Percentiles rank a stretch among this genome's conserved stretches.
These are phyloP conservation scores for Vespertilio murinus DNA, from an alignment of 2,797 vertebrate genomes.

Conservation along the genomic window DNA sequence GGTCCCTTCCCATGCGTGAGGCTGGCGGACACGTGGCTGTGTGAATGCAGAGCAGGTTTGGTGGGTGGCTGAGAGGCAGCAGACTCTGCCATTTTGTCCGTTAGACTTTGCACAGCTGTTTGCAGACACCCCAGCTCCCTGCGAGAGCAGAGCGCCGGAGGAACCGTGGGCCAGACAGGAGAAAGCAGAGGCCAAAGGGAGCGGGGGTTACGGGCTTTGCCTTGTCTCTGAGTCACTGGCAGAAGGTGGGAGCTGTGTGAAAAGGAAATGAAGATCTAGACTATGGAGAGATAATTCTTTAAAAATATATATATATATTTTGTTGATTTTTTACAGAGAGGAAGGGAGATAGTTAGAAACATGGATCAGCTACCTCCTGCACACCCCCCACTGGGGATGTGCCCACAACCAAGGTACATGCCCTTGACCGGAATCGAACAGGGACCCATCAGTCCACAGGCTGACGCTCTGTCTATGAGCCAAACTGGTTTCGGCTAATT, in stretches of 20 bases:
- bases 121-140: neutral
- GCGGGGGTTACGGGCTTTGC: neutral
- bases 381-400: no score
- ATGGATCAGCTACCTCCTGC: no score
- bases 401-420: no score
- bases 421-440: no score
- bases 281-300: neutral
- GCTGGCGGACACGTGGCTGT: neutral
- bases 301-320: no score
- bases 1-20: neutral
- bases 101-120: neutral
- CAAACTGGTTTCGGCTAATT: no score
- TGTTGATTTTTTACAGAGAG: no score
- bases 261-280: neutral
- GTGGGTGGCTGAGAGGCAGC: neutral
- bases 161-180: neutral
- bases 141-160: neutral
- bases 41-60: neutral
- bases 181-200: neutral
- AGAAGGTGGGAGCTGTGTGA: neutral
- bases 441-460: no score
- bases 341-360: no score
- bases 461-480: no score
- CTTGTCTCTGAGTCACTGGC: neutral
- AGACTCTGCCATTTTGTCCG: neutral